Conservation (phyloP, 35 echinoderm and acorn worm genomes). For the Heliocidaris tuberculata region DNA sequence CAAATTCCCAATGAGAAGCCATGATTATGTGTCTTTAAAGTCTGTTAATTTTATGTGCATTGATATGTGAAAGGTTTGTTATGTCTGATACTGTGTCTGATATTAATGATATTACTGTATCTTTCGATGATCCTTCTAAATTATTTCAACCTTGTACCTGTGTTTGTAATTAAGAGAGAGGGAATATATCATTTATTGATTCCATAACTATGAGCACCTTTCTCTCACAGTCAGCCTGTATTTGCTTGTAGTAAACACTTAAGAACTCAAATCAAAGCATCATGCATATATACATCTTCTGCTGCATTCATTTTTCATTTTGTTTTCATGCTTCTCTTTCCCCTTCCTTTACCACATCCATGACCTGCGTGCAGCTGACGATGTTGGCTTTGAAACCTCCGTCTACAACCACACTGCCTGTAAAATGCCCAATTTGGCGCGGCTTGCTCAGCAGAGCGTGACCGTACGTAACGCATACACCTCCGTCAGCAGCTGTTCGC, state of each 20-base stretch:
- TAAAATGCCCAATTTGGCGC: slow-evolving; percentile 82
- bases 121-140: no score
- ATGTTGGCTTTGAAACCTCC: slow-evolving; percentile 84
- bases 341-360: background rate
- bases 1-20: no score
- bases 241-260: background rate
- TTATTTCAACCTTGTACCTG: no score
- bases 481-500: slow-evolving; percentile 93
- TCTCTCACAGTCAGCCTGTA: background rate
- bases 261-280: background rate
- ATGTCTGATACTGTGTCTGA: no score
- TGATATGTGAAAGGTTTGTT: no score
- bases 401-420: slow-evolving; percentile 87
- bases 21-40: no score
- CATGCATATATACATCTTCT: background rate
- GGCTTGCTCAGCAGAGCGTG: slow-evolving; percentile 69
- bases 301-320: background rate
- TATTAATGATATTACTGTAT: no score
- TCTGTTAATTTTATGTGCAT: no score
- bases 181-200: no score
- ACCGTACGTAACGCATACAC: slow-evolving; percentile 82
- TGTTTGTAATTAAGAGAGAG: no score
- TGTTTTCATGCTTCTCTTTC: background rate
- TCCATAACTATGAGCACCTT: background rate
- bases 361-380: slow-evolving; percentile 58